phyloP scores from a whole-genome alignment of 1,140 invertebrate species.

The Drosophila tropicalis region DNA sequence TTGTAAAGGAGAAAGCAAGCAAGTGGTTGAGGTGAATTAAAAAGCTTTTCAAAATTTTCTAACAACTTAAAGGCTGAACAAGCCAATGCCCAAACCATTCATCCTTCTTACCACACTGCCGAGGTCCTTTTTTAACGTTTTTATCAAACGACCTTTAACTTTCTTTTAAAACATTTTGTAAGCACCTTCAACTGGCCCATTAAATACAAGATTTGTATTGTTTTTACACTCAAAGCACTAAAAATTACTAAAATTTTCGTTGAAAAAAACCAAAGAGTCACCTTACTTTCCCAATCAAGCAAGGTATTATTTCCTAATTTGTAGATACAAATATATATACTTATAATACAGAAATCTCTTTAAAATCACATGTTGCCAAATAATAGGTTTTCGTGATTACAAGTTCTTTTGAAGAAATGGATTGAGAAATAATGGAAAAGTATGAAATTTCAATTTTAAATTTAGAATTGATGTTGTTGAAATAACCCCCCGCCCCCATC shows the following conservation, averaged over 20 bases:
- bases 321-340: too few relatives aligned
- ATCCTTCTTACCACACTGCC: neutral
- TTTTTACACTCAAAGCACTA: too few relatives aligned
- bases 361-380: too few relatives aligned
- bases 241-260: neutral
- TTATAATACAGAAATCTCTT: too few relatives aligned
- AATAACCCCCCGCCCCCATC: neutral
- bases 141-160: too few relatives aligned
- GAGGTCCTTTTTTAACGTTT: neutral
- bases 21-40: slow-evolving; percentile 1
- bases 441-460: slow-evolving; percentile 6
- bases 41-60: slow-evolving; percentile 21
- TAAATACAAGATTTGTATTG: too few relatives aligned
- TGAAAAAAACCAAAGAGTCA: too few relatives aligned
- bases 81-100: neutral
- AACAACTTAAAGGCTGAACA: neutral
- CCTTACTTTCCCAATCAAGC: neutral
- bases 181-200: too few relatives aligned
- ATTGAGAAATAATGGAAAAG: neutral
- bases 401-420: neutral
- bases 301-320: too few relatives aligned
- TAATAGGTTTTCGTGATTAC: too few relatives aligned
- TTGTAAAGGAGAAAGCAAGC: neutral
- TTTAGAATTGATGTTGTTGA: neutral
- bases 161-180: too few relatives aligned